These are phyloP conservation scores for Pomacea maculata DNA, from an alignment of 1,140 invertebrate genomes.

Conservation along the genomic window DNA sequence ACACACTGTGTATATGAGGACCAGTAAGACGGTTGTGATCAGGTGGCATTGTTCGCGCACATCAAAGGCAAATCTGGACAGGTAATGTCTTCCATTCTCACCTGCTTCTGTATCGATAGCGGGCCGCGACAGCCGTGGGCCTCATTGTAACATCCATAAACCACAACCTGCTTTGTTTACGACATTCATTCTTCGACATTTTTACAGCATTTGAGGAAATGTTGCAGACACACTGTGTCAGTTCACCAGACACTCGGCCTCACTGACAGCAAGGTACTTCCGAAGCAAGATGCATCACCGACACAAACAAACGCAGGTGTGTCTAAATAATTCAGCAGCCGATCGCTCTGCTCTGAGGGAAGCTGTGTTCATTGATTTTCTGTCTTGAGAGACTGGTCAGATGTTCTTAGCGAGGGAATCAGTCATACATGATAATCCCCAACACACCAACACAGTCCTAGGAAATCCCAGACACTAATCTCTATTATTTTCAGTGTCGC, in stretches of 20 bases:
- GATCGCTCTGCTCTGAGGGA: neutral
- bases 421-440: no score
- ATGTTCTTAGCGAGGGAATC: no score
- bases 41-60: no score
- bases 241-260: neutral
- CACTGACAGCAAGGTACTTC: neutral
- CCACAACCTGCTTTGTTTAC: neutral
- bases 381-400: no score
- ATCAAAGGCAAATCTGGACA: no score
- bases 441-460: neutral
- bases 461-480: neutral
- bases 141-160: slow-evolving; percentile 16
- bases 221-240: neutral
- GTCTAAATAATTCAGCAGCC: neutral
- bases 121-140: slow-evolving; percentile 14
- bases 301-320: neutral
- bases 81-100: neutral
- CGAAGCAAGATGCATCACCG: no score
- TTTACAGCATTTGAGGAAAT: neutral
- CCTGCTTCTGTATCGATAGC: slow-evolving; percentile 16
- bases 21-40: no score
- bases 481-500: neutral
- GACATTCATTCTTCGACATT: slow-evolving; percentile 1
- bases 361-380: no score
- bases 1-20: no score